These are phyloP conservation scores for Monopis laevigella DNA, from an alignment of 2,888 invertebrate species.

Conservation along the genomic window DNA sequence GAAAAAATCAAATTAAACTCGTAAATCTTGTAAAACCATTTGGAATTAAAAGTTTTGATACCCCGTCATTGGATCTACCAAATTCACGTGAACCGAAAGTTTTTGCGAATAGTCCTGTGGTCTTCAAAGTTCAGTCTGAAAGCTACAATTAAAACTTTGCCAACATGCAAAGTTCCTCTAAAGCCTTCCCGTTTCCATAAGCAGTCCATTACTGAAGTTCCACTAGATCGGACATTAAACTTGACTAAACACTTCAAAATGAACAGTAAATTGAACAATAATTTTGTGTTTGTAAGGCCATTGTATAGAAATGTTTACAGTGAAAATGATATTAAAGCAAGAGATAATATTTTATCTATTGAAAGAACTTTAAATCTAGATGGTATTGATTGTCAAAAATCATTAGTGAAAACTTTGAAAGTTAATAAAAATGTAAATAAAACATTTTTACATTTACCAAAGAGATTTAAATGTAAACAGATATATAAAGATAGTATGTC, in stretches of 20 bases:
- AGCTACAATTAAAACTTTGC: slow-evolving; percentile 21
- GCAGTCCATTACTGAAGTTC: slow-evolving; percentile 25
- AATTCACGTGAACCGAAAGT: neutral
- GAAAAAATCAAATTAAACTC: too few relatives aligned
- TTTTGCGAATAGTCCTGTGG: slow-evolving; percentile 1
- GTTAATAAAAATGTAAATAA: too few relatives aligned
- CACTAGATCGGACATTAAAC: slow-evolving; percentile 21
- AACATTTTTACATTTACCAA: too few relatives aligned
- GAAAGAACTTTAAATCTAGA: slow-evolving; percentile 35
- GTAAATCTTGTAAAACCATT: too few relatives aligned
- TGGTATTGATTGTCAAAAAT: slow-evolving; percentile 33
- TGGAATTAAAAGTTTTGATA: too few relatives aligned
- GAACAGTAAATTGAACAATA: slow-evolving; percentile 34
- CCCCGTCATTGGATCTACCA: too few relatives aligned
- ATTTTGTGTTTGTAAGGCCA: slow-evolving; percentile 41
- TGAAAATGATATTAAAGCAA: slow-evolving; percentile 20
- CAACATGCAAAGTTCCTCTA: slow-evolving; percentile 28
- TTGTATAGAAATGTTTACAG: slow-evolving; percentile 41
- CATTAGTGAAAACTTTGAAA: too few relatives aligned
- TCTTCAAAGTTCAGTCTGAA: neutral
- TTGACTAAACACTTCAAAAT: slow-evolving; percentile 21
- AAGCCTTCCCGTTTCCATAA: slow-evolving; percentile 24
- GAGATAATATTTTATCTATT: slow-evolving; percentile 18
- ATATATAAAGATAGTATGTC: too few relatives aligned
- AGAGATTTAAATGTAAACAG: too few relatives aligned